phyloP scores from a whole-genome alignment of 1,140 invertebrate genomes.

The Drosophila lowei region DNA sequence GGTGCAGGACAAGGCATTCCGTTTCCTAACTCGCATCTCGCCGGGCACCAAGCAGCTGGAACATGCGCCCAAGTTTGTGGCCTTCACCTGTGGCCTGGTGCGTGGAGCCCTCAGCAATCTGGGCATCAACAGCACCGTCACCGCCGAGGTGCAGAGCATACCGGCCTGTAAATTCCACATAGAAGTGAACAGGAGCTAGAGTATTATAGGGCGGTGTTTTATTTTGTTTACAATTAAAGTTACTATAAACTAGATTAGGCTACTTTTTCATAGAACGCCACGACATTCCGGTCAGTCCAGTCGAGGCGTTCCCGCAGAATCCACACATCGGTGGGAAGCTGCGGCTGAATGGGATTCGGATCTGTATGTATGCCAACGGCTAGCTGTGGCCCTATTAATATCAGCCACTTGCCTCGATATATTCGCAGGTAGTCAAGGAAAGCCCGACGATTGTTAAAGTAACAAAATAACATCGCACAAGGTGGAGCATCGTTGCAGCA shows the following conservation, averaged over 20 bases:
- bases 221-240: constrained; percentile 48
- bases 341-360: constrained; percentile 86
- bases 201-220: constrained; percentile 11
- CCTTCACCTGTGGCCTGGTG: constrained; percentile 97
- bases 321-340: constrained; percentile 81
- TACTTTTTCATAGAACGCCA: constrained; percentile 83
- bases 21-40: constrained; percentile 94
- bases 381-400: constrained; percentile 89
- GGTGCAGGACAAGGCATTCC: constrained; percentile 97
- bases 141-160: constrained; percentile 95
- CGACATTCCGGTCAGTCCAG: constrained; percentile 84
- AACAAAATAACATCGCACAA: constrained; percentile 89
- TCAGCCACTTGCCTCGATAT: constrained; percentile 86
- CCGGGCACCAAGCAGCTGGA: constrained; percentile 95
- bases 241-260: constrained; percentile 31
- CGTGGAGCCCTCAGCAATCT: constrained; percentile 97
- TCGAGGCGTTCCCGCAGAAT: constrained; percentile 75
- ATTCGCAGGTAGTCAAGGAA: constrained; percentile 87
- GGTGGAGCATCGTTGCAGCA: constrained; percentile 56
- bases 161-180: constrained; percentile 98
- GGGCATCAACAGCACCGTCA: constrained; percentile 96
- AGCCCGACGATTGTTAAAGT: constrained; percentile 88
- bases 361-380: constrained; percentile 87
- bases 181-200: constrained; percentile 88
- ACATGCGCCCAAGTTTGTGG: constrained; percentile 95